Percentiles rank a stretch among this genome's conserved stretches.
phyloP scores from a whole-genome alignment of 1,140 invertebrate genomes.

The Drosophila triauraria region DNA sequence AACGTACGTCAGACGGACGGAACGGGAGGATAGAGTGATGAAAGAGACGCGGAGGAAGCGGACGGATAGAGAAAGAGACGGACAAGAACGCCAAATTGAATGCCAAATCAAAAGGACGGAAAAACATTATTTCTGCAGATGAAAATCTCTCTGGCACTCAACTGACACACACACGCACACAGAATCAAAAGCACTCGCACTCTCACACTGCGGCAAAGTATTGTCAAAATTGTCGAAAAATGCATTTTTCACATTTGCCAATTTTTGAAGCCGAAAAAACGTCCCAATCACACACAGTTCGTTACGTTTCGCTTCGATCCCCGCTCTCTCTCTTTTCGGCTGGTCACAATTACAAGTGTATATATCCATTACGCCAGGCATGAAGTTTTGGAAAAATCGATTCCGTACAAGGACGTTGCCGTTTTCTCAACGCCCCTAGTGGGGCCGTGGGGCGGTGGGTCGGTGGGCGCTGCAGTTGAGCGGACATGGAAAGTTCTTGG shows the following conservation, averaged over 20 bases:
- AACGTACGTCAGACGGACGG: slow-evolving; percentile 56
- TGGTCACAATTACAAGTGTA: slow-evolving; percentile 49
- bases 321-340: slow-evolving; percentile 18
- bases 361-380: slow-evolving; percentile 72
- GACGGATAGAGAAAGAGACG: slow-evolving; percentile 19
- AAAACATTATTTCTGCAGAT: slow-evolving; percentile 35
- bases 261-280: slow-evolving; percentile 21
- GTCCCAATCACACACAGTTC: slow-evolving; percentile 24
- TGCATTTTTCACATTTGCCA: slow-evolving; percentile 26
- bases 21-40: slow-evolving; percentile 8
- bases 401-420: slow-evolving; percentile 83
- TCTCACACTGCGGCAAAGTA: slow-evolving; percentile 10
- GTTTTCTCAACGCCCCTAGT: slow-evolving; percentile 36
- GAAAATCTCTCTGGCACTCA: slow-evolving; percentile 24
- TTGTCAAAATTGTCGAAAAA: slow-evolving; percentile 31
- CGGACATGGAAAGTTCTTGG: slow-evolving; percentile 39
- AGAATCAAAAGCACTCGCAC: slow-evolving; percentile 14
- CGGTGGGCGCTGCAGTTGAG: slow-evolving; percentile 54
- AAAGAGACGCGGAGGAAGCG: slow-evolving; percentile 16
- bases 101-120: slow-evolving; percentile 53
- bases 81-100: slow-evolving; percentile 40
- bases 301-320: slow-evolving; percentile 9
- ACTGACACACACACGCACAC: slow-evolving; percentile 10
- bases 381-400: slow-evolving; percentile 84
- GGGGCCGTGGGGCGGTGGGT: slow-evolving; percentile 26